Conservation (phyloP, 2,888 invertebrate species). For the Seira ritae region DNA sequence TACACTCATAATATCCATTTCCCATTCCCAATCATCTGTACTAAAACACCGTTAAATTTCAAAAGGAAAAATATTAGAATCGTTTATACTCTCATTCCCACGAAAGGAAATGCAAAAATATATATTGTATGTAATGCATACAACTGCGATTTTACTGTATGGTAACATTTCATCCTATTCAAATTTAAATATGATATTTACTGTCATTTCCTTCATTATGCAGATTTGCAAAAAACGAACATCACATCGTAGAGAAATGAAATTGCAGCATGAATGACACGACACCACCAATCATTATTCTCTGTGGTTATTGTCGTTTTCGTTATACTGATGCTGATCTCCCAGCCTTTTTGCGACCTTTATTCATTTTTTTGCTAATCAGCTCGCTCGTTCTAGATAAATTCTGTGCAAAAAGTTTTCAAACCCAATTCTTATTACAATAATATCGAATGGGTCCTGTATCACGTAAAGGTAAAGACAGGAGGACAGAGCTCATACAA, state of each 20-base stretch:
- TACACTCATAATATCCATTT: too few relatives aligned
- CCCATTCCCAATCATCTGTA: slow-evolving; percentile 2
- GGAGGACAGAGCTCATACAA: too few relatives aligned
- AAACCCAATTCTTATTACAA: slow-evolving; percentile 6
- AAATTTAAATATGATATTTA: too few relatives aligned
- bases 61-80: slow-evolving; percentile 9
- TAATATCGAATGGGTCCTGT: too few relatives aligned
- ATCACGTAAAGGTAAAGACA: too few relatives aligned
- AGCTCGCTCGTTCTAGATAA: slow-evolving; percentile 5
- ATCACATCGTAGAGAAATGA: background rate
- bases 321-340: slow-evolving; percentile 3
- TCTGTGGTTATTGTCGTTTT: slow-evolving; percentile 19
- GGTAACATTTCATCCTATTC: too few relatives aligned
- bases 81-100: slow-evolving; percentile 18
- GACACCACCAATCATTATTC: slow-evolving; percentile 18
- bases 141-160: background rate
- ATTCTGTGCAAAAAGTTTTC: background rate
- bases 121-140: background rate
- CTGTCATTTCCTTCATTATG: slow-evolving; percentile 10
- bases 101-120: slow-evolving; percentile 21
- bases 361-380: slow-evolving; percentile 2
- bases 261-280: slow-evolving; percentile 2
- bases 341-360: too few relatives aligned
- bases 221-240: background rate
- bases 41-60: too few relatives aligned